Conservation (phyloP, 2,113 vertebrate species). For the Serilophus lunatus region DNA sequence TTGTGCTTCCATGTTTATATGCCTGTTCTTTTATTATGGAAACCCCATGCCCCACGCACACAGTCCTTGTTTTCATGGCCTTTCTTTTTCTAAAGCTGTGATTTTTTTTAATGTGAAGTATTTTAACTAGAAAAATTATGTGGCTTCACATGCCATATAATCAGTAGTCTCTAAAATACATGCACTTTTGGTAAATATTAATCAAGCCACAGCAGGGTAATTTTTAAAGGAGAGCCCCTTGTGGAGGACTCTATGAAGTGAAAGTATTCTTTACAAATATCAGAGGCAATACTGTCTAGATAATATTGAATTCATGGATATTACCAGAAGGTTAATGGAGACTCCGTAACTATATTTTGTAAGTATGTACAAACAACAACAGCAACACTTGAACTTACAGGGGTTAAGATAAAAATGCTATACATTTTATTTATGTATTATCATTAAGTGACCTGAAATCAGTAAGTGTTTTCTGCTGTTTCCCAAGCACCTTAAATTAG, state of each 20-base stretch:
- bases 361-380: neutral
- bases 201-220: neutral
- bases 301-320: neutral
- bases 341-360: neutral
- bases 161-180: neutral
- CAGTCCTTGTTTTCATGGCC: neutral
- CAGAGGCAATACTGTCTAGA: neutral
- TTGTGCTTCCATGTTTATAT: neutral
- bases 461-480: neutral
- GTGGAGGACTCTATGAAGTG: rapidly evolving
- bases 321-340: neutral
- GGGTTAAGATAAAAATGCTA: neutral
- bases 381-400: neutral
- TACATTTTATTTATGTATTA: neutral
- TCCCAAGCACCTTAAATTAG: neutral
- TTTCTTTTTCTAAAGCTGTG: neutral
- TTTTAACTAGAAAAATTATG: neutral
- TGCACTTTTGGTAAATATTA: neutral
- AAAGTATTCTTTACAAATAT: neutral
- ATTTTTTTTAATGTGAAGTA: neutral
- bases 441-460: neutral
- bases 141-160: neutral
- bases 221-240: neutral
- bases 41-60: rapidly evolving
- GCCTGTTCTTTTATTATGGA: neutral